Percentiles rank a stretch among this genome's conserved stretches.
Evolutionary conservation across 2,113 vertebrate genomes (phyloP).

Genomic region (Phodopus roborovskii): DNA sequence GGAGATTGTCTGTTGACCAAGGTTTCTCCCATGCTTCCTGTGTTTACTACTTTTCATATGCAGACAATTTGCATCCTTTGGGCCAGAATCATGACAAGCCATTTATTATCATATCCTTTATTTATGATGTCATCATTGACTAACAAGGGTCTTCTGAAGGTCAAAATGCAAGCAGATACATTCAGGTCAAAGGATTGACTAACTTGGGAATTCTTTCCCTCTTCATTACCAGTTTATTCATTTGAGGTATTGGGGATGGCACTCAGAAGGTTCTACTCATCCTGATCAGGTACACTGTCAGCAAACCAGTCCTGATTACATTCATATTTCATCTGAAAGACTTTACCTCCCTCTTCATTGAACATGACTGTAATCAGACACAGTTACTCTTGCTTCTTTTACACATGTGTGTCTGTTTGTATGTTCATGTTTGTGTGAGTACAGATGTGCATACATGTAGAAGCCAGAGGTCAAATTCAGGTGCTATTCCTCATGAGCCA

Average conservation of each 20-base stretch:
- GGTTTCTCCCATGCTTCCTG: background rate
- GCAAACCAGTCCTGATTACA: background rate
- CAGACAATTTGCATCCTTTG: background rate
- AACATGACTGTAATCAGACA: background rate
- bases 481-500: background rate
- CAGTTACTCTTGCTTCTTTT: background rate
- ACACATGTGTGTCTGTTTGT: background rate
- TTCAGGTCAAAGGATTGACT: background rate
- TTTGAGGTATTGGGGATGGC: background rate
- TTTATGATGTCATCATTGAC: background rate
- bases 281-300: background rate
- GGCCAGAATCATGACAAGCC: background rate
- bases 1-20: background rate
- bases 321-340: slow-evolving; percentile 3
- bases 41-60: accelerated
- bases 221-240: background rate
- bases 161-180: background rate
- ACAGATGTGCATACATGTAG: background rate
- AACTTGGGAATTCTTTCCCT: background rate
- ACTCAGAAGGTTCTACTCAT: background rate
- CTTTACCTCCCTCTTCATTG: background rate
- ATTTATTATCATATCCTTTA: background rate
- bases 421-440: background rate
- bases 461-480: background rate
- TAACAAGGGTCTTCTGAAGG: too few relatives aligned